phyloP scores from a whole-genome alignment of 2,888 invertebrate species.

The Drosophila quinaria region DNA sequence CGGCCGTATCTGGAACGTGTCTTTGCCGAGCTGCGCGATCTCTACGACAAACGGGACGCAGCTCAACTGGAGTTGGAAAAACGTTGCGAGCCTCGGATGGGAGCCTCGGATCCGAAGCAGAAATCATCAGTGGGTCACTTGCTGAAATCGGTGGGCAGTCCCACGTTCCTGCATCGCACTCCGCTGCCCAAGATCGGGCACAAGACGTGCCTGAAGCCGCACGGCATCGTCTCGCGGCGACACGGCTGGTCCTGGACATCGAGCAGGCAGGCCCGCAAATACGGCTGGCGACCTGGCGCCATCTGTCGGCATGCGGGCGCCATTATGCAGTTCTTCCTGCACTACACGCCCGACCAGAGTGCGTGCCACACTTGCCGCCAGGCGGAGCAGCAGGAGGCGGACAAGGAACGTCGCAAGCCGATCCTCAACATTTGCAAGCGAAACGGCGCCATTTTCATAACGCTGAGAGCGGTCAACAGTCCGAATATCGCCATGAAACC shows the following conservation, averaged over 20 bases:
- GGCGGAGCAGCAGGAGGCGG: slow-evolving; percentile 77
- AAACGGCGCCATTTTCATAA: slow-evolving; percentile 89
- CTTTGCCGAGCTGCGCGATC: slow-evolving; percentile 74
- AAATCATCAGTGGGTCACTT: not conserved
- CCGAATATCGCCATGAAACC: slow-evolving; percentile 85
- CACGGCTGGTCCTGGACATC: slow-evolving; percentile 90
- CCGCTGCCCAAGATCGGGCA: slow-evolving; percentile 86
- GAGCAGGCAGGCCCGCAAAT: slow-evolving; percentile 60
- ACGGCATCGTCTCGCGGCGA: slow-evolving; percentile 87
- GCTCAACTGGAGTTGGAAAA: not conserved
- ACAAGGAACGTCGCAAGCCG: slow-evolving; percentile 85
- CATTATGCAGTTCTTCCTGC: slow-evolving; percentile 83
- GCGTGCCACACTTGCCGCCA: slow-evolving; percentile 64
- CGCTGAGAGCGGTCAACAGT: slow-evolving; percentile 67
- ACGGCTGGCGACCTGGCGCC: slow-evolving; percentile 84
- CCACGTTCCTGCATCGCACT: slow-evolving; percentile 30
- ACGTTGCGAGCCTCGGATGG: slow-evolving; percentile 15
- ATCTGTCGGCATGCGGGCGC: slow-evolving; percentile 80
- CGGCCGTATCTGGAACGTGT: slow-evolving; percentile 78
- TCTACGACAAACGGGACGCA: slow-evolving; percentile 75
- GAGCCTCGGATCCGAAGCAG: not conserved
- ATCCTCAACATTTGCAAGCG: slow-evolving; percentile 89
- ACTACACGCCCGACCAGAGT: slow-evolving; percentile 69
- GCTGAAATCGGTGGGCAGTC: not conserved
- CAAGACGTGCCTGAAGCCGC: slow-evolving; percentile 87